These are phyloP conservation scores for Podotricha telesiphe DNA, from an alignment of 2,888 invertebrate species.

Conservation along the genomic window DNA sequence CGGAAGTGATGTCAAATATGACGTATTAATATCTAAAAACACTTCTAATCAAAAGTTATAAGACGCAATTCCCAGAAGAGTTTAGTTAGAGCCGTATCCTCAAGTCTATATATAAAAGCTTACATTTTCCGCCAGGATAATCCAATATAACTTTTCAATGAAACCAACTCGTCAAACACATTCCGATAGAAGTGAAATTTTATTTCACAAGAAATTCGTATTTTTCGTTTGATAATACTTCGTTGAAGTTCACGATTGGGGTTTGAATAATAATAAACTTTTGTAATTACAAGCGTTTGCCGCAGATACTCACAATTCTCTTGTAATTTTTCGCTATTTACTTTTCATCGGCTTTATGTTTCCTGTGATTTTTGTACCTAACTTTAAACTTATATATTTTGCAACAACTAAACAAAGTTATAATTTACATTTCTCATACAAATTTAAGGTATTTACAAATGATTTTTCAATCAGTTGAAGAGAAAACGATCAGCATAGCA, in stretches of 20 bases:
- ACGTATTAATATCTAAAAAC: neutral
- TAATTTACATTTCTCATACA: neutral
- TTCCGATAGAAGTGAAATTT: slow-evolving; percentile 10
- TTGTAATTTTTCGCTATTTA: slow-evolving; percentile 25
- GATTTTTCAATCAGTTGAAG: no score
- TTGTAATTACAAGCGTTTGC: slow-evolving; percentile 35
- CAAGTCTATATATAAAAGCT: neutral
- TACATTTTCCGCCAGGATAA: slow-evolving; percentile 18
- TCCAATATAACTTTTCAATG: slow-evolving; percentile 27
- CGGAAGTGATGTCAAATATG: neutral
- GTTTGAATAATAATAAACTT: slow-evolving; percentile 38
- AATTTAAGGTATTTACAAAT: neutral
- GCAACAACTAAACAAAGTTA: neutral
- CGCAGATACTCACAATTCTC: slow-evolving; percentile 18
- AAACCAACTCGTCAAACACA: slow-evolving; percentile 21
- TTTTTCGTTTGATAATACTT: slow-evolving; percentile 33
- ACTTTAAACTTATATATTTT: neutral
- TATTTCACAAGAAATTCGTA: slow-evolving; percentile 5
- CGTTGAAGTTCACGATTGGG: slow-evolving; percentile 19
- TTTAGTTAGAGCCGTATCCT: neutral
- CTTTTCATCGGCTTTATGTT: slow-evolving; percentile 15
- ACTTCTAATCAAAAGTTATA: neutral
- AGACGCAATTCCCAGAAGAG: neutral
- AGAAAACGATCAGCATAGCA: neutral
- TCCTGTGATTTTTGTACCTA: neutral